Percentiles rank a stretch among this genome's conserved stretches.
Evolutionary conservation across 2,113 vertebrate genomes (phyloP).

Genomic region (Empidonax alnorum): DNA sequence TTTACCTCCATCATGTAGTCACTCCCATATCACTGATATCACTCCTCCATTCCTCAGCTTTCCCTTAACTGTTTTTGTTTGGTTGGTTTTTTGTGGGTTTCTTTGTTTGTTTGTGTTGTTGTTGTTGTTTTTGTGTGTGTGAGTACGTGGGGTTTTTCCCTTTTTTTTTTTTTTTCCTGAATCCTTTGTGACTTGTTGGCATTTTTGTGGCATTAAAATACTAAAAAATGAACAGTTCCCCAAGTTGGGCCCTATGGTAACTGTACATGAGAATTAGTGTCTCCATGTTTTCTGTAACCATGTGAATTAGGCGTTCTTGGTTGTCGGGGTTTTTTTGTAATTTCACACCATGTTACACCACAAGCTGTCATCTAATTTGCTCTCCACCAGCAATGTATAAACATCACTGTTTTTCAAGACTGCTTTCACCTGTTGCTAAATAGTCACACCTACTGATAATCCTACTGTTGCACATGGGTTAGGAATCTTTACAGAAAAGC

Average conservation of each 20-base stretch:
- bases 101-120: no score
- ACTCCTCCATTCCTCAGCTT: background rate
- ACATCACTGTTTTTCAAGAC: background rate
- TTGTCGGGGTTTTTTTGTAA: background rate
- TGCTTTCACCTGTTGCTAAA: background rate
- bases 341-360: background rate
- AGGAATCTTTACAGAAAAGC: background rate
- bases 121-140: no score
- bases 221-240: background rate
- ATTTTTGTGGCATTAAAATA: background rate
- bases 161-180: background rate
- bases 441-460: background rate
- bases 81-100: no score
- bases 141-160: no score
- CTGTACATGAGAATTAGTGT: background rate
- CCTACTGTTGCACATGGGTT: background rate
- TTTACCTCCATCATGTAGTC: background rate
- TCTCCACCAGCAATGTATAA: background rate
- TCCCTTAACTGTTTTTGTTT: background rate
- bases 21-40: background rate
- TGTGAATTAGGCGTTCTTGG: background rate
- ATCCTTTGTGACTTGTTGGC: background rate
- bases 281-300: background rate
- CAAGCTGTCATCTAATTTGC: background rate
- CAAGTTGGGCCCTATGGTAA: background rate